Evolutionary conservation across 2,113 vertebrate species (phyloP), one percentile per base, ranked within the genome.

Genomic region (Cyprinodon brontotheroides): DNA sequence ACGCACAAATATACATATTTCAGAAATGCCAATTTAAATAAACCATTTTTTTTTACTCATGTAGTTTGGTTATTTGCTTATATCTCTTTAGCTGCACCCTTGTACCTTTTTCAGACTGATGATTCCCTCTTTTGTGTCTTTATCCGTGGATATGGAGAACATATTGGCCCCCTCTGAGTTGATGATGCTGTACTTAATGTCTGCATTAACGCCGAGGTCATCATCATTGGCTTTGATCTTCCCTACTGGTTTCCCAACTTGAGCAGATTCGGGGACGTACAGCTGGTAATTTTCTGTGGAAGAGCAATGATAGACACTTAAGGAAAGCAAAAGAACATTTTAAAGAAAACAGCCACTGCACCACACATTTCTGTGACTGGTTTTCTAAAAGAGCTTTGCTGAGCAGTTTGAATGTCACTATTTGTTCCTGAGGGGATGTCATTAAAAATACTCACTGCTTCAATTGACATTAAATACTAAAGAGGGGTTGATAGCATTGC

Each of bases 181-280:
- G 72, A 96, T 95, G 86, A 99, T 97, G 73, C 95, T 97, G 81
- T 99, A 99, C 47, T 94, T 97, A 93, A 98, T 98, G 62, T 99
- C 97, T 10, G 97, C 97, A 43, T 99, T 99, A 68, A 95, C 75
- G 37, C 98, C 97, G 0, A 95, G 95, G 84, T 99, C 98, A 53
- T 97, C 96, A 70, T 99, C 98, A 4, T 95, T 96, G 63, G 98
- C 98, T 90, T 98, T 98, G 86, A 99, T 98, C 93, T 98, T 98
- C 17, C 98, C 98, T 47, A 99, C 97, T 14, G 96, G 95, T 74
- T 97, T 97, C 37, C 97, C 97, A 39, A 98, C 96, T 93, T 97
- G 94, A 72, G 97, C 97, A 0, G 97, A 98, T 86, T 99, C 98
- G 15, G 97, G 97, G 84, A 99, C 98, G 74, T 98, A 99, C 0